Evolutionary conservation across 2,113 vertebrate species (phyloP), one percentile per base, ranked within the genome.

Genomic region (Gymnocephalus cernua): DNA sequence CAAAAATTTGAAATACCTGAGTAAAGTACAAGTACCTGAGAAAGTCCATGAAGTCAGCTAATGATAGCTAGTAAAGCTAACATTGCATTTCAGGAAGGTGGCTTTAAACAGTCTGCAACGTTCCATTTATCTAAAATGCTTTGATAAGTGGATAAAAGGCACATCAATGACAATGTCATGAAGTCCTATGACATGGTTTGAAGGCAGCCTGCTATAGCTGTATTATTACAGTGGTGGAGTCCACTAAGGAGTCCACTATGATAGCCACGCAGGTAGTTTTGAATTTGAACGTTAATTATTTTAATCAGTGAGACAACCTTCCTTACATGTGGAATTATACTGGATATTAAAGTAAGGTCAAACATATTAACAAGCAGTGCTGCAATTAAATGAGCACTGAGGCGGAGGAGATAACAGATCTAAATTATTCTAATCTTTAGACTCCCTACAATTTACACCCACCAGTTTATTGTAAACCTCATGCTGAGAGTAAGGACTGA

Each of bases 301-400:
- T 4, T 27, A 64, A 64, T n/a, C 4, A 21, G 35, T 27, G 10
- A 53, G 35, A 58, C 38, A 75, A 57, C 10, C 61, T 29, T 41
- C 21, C 13, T 29, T 73, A 61, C 19, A 19, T 53, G 25, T 74
- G n/a, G 21, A 73, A 23, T 62, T 29, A 25, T 27, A 53, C 15
- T 74, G 15, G 47, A 63, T 54, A 29, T 64, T 29, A 44, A 63
- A 63, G 32, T 63, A 44, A 56, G 47, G 29, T 44, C n/a, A 75
- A 51, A 38, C 29, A 75, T 53, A 74, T 41, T 19, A 41, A 58
- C 10, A n/a, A 57, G 8, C 14, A 5, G 19, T 32, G 9, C 51
- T 32, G 51, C 19, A 76, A 64, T 54, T 21, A 45, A 47, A 45
- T 47, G 10, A 66, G 53, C 38, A 77, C 51, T 23, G 51, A 66